Conservation (phyloP, 1,140 invertebrate species). For the Oreohelix idahoensis region DNA sequence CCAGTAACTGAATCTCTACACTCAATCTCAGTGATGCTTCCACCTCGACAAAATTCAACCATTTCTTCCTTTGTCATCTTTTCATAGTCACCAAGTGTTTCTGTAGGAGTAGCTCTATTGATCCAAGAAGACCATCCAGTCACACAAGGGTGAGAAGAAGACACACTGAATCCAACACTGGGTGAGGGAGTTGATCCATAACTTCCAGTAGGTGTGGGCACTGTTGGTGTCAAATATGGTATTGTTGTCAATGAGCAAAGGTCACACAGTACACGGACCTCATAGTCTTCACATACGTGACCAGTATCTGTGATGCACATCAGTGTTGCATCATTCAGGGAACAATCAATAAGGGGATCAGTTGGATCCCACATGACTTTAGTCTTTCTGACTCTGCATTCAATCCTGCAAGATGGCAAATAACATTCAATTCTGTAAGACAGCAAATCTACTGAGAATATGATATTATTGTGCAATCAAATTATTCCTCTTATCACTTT, state of each 20-base stretch:
- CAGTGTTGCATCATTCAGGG: slow-evolving; percentile 79
- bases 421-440: no score
- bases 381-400: slow-evolving; percentile 8
- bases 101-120: slow-evolving; percentile 44
- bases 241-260: slow-evolving; percentile 47
- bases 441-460: not conserved
- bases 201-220: not conserved
- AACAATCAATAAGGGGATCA: slow-evolving; percentile 80
- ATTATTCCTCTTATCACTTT: no score
- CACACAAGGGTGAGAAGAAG: no score
- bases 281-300: slow-evolving; percentile 78
- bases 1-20: slow-evolving; percentile 48
- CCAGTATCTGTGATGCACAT: slow-evolving; percentile 75
- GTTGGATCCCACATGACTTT: slow-evolving; percentile 23
- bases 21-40: no score
- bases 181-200: no score
- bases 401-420: not conserved
- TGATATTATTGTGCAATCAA: no score
- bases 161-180: no score
- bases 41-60: no score
- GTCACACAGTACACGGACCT: slow-evolving; percentile 82
- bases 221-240: slow-evolving; percentile 19
- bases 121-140: slow-evolving; percentile 52
- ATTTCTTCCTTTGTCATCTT: slow-evolving; percentile 44
- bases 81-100: slow-evolving; percentile 50